These are phyloP conservation scores for Penaeus japonicus DNA, from an alignment of 1,140 invertebrate species.

Conservation along the genomic window DNA sequence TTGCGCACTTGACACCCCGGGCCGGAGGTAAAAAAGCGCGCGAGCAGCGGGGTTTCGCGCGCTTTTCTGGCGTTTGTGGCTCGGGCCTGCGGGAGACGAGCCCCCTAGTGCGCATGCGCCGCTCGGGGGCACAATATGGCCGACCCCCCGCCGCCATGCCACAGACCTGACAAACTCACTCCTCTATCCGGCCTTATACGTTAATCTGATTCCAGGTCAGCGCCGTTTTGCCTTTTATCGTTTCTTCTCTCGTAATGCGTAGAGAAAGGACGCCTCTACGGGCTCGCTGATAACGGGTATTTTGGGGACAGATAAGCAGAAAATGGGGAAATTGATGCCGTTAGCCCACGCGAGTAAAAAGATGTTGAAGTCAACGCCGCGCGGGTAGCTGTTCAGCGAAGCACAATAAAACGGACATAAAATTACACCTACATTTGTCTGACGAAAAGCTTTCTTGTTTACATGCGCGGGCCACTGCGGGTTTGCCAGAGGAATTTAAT, in stretches of 20 bases:
- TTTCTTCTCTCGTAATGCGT: conserved; percentile 40
- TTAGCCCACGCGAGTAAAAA: too few species aligned
- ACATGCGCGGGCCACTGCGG: neutral
- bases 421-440: conserved; percentile 44
- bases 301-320: too few species aligned
- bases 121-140: conserved; percentile 53
- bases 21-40: conserved; percentile 31
- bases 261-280: neutral
- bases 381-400: neutral
- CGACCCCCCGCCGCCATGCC: conserved; percentile 44
- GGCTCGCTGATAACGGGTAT: too few species aligned
- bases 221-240: conserved; percentile 42
- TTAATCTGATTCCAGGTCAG: conserved; percentile 49
- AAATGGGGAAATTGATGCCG: too few species aligned
- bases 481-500: neutral
- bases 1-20: conserved; percentile 50
- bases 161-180: conserved; percentile 32
- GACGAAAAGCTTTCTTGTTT: conserved; percentile 34
- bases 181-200: conserved; percentile 49
- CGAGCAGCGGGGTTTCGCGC: conserved; percentile 49
- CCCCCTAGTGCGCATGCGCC: conserved; percentile 31
- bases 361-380: too few species aligned
- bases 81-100: conserved; percentile 23
- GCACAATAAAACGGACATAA: conserved; percentile 50
- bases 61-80: conserved; percentile 56